Evolutionary conservation across 2,797 vertebrate genomes (phyloP).

Genomic region (Phaenicophaeus curvirostris): DNA sequence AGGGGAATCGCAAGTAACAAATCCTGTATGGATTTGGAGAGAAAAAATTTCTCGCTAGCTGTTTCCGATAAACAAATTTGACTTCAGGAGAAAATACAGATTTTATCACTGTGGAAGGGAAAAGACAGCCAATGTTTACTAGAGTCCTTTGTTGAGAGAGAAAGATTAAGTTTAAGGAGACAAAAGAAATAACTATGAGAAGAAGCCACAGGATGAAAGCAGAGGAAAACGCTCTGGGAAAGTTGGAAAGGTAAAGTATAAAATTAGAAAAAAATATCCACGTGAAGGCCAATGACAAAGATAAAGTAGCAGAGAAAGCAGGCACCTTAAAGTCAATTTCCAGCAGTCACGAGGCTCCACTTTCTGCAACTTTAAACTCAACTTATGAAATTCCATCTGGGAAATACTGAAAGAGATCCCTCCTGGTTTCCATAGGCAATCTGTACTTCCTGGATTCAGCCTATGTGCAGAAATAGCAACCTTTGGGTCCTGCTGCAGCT

Average conservation of each 20-base stretch:
- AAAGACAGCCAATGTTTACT: not conserved
- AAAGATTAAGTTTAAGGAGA: not conserved
- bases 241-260: not conserved
- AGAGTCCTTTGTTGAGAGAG: not conserved
- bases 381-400: not conserved
- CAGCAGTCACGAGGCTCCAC: not conserved
- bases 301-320: not conserved
- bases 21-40: not conserved
- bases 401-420: not conserved
- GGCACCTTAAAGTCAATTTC: not conserved
- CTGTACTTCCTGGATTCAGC: not conserved
- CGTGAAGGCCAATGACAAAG: not conserved
- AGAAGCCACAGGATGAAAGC: not conserved
- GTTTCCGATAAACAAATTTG: not conserved
- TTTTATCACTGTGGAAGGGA: not conserved
- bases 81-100: not conserved
- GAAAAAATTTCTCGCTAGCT: not conserved
- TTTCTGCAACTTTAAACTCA: not conserved
- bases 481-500: not conserved
- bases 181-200: not conserved
- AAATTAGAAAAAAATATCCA: not conserved
- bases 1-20: slow-evolving; percentile 56
- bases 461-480: not conserved
- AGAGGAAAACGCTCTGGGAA: not conserved
- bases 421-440: not conserved